These are phyloP conservation scores for Edolisoma coerulescens DNA, from an alignment of 2,113 vertebrate species.

Conservation along the genomic window DNA sequence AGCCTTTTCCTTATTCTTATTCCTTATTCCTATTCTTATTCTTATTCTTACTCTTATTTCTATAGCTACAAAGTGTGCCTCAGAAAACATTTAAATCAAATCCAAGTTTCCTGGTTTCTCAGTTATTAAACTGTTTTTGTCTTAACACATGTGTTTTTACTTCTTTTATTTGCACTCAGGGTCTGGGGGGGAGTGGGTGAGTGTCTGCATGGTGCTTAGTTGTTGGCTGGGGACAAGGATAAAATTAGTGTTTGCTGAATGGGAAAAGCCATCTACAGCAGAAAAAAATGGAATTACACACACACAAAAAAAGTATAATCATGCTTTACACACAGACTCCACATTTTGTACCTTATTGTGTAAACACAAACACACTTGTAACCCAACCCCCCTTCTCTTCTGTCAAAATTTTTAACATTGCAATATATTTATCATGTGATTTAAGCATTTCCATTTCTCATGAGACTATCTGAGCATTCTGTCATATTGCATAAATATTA, in stretches of 20 bases:
- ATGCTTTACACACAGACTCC: background rate
- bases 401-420: background rate
- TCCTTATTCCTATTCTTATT: too few relatives aligned
- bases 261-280: background rate
- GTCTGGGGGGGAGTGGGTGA: background rate
- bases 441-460: background rate
- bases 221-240: background rate
- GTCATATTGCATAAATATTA: background rate
- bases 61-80: constrained; percentile 26
- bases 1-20: background rate
- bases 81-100: constrained; percentile 32
- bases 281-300: background rate
- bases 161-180: background rate
- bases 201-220: background rate
- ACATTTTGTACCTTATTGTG: background rate
- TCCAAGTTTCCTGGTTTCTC: background rate
- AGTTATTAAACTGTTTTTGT: background rate
- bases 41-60: background rate
- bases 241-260: background rate
- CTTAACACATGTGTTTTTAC: background rate
- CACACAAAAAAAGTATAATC: background rate
- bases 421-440: background rate
- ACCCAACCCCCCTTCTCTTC: background rate
- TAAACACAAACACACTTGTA: background rate
- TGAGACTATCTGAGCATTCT: background rate